Percentiles rank a stretch among this genome's conserved stretches.
Conservation (phyloP, 2,113 vertebrate genomes). For the Recurvirostra avosetta region DNA sequence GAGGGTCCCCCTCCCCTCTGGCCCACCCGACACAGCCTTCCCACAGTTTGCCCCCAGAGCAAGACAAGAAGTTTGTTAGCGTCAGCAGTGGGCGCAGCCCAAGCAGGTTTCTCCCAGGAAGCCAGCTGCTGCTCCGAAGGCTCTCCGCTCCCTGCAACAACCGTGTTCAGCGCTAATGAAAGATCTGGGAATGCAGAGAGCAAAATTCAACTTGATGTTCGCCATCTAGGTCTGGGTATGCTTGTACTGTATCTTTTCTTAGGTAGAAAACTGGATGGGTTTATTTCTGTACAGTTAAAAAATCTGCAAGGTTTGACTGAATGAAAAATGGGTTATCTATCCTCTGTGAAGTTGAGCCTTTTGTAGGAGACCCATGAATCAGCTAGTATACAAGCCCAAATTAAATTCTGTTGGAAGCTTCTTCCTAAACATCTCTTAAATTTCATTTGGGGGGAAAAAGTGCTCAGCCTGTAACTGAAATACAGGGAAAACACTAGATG, state of each 20-base stretch:
- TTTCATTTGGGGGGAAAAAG: not conserved
- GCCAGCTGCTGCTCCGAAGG: not conserved
- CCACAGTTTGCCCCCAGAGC: not conserved
- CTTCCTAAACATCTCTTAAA: not conserved
- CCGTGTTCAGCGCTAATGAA: not conserved
- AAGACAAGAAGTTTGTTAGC: not conserved
- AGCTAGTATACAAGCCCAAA: not conserved
- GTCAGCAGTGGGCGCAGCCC: not conserved
- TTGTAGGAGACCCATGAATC: not conserved
- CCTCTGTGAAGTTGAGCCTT: not conserved
- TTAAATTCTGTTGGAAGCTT: not conserved
- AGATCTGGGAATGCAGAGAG: not conserved
- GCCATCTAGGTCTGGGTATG: not conserved
- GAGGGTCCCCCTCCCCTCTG: not conserved
- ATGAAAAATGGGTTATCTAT: not conserved
- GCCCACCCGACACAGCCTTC: fast-evolving
- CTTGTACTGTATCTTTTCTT: not conserved
- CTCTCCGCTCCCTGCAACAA: not conserved
- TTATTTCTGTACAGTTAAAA: not conserved
- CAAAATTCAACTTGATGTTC: not conserved
- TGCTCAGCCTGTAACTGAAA: not conserved
- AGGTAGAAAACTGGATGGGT: not conserved
- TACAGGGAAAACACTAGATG: not conserved
- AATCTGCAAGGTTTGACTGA: not conserved
- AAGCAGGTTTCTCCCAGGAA: not conserved